Percentiles rank a stretch among this genome's conserved stretches.
Conservation (phyloP, 2,888 invertebrate species). For the Bellardia bayeri region DNA sequence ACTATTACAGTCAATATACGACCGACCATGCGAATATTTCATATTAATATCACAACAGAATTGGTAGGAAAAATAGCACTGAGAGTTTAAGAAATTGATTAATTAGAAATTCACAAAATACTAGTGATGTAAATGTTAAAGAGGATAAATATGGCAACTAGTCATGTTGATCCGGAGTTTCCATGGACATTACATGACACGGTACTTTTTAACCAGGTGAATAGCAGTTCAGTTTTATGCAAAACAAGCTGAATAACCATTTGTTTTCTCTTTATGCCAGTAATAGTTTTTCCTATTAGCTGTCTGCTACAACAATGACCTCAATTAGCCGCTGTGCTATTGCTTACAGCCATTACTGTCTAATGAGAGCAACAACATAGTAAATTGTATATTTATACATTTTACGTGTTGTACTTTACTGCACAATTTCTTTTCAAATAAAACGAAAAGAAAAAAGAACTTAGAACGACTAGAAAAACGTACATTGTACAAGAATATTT, state of each 20-base stretch:
- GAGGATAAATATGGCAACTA: too few species aligned
- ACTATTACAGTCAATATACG: neutral
- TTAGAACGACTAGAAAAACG: neutral
- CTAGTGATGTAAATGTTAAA: too few species aligned
- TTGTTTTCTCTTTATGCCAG: neutral
- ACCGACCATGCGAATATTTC: neutral
- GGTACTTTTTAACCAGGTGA: too few species aligned
- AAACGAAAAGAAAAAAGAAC: neutral
- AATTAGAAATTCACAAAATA: too few species aligned
- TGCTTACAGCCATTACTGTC: neutral
- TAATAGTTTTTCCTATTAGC: neutral
- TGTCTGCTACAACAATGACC: neutral
- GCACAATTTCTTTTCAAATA: neutral
- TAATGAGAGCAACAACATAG: constrained; percentile 15
- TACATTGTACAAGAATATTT: neutral
- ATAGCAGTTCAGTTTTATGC: too few species aligned
- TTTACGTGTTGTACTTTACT: constrained; percentile 19
- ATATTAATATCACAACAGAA: neutral
- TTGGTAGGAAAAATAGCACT: neutral
- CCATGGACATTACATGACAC: too few species aligned
- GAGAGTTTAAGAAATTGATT: too few species aligned
- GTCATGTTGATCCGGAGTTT: too few species aligned
- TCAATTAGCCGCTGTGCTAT: constrained; percentile 1
- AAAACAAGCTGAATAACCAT: neutral
- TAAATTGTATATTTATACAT: constrained; percentile 5